These are phyloP conservation scores for Helicoverpa armigera DNA, from an alignment of 1,140 invertebrate genomes.

Conservation along the genomic window DNA sequence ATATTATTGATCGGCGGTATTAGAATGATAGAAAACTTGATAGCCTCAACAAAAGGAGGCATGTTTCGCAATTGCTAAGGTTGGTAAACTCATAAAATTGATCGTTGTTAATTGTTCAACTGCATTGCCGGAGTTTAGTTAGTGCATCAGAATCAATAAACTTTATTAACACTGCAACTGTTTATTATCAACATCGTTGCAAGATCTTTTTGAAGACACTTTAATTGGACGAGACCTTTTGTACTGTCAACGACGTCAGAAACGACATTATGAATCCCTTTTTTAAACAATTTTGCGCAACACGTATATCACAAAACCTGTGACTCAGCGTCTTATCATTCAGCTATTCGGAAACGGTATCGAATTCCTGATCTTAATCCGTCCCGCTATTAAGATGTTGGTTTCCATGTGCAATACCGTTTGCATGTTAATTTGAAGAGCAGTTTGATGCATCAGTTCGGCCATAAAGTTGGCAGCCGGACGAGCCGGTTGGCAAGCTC, in stretches of 20 bases:
- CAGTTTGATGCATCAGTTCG: neutral
- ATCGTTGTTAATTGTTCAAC: slow-evolving; percentile 28
- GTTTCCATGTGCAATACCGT: neutral
- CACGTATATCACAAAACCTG: no score
- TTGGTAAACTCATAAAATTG: slow-evolving; percentile 9
- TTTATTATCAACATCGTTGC: neutral
- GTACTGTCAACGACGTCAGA: no score
- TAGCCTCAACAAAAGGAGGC: neutral
- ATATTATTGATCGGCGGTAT: slow-evolving; percentile 15
- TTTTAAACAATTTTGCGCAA: no score
- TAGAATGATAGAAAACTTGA: neutral
- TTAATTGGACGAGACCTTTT: no score
- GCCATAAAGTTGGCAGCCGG: slow-evolving; percentile 19
- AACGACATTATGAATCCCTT: no score
- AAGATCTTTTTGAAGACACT: no score
- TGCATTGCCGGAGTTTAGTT: slow-evolving; percentile 12
- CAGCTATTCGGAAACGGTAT: no score
- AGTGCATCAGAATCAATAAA: slow-evolving; percentile 15
- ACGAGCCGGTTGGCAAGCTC: slow-evolving; percentile 10
- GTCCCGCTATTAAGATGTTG: neutral
- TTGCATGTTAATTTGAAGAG: slow-evolving; percentile 14
- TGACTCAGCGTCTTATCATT: no score
- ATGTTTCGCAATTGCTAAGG: slow-evolving; percentile 6
- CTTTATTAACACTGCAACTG: neutral
- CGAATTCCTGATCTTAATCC: no score